Percentiles rank a stretch among this genome's conserved stretches.
Evolutionary conservation across 2,113 vertebrate species (phyloP).

Genomic region (Lanius ludovicianus): DNA sequence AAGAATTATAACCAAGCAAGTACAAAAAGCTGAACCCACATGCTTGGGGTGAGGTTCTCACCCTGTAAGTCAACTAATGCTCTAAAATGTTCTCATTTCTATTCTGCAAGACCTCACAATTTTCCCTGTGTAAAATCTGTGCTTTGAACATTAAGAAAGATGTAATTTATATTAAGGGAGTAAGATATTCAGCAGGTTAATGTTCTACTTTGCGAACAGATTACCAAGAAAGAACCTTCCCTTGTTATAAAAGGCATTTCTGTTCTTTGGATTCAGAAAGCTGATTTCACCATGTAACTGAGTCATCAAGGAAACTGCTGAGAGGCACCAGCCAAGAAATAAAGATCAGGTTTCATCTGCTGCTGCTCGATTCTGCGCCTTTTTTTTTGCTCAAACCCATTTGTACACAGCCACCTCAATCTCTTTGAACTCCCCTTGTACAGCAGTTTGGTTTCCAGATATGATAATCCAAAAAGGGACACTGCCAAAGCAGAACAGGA

Average conservation of each 20-base stretch:
- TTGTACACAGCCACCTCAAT: background rate
- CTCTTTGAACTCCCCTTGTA: background rate
- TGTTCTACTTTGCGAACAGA: constrained; percentile 25
- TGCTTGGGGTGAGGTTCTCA: background rate
- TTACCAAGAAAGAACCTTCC: constrained; percentile 11
- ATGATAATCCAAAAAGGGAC: background rate
- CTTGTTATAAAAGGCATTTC: background rate
- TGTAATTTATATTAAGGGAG: constrained; percentile 3
- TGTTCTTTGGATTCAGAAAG: background rate
- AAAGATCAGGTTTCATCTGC: background rate
- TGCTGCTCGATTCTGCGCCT: background rate
- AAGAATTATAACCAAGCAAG: background rate
- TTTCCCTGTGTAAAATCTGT: background rate
- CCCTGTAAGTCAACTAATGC: background rate
- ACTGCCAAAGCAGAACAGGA: background rate
- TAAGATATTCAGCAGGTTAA: background rate
- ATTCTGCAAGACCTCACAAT: background rate
- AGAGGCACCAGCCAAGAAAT: constrained; percentile 7
- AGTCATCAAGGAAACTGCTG: constrained; percentile 18
- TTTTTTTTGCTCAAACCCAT: background rate
- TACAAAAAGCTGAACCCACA: background rate
- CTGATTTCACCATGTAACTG: background rate
- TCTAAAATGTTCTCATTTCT: constrained; percentile 2
- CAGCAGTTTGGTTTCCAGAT: background rate
- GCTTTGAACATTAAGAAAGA: constrained; percentile 1